These are phyloP conservation scores for Echiichthys vipera DNA, from an alignment of 2,797 vertebrate genomes.

Conservation along the genomic window DNA sequence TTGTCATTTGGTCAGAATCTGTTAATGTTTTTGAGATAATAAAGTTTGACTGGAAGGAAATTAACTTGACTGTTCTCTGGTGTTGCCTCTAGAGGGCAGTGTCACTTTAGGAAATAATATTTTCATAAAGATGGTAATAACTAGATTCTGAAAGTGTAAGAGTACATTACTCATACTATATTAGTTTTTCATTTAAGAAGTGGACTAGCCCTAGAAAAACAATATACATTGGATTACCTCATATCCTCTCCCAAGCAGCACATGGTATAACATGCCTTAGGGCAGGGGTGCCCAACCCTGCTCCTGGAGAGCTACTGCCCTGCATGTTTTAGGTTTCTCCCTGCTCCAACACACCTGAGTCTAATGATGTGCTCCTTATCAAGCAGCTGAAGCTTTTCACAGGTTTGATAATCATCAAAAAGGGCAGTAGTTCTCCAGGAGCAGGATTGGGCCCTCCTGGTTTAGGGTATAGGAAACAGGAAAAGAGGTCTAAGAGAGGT, in stretches of 20 bases:
- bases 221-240: background rate
- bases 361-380: too few species aligned
- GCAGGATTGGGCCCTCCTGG: too few species aligned
- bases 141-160: background rate
- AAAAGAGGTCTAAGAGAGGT: too few species aligned
- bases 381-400: too few species aligned
- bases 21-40: conserved; percentile 60
- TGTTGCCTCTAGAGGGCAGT: conserved; percentile 75
- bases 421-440: too few species aligned
- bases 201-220: background rate
- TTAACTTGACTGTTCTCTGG: background rate
- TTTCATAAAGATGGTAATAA: background rate
- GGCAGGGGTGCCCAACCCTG: too few species aligned
- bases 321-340: too few species aligned
- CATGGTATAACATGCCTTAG: background rate
- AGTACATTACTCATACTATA: conserved; percentile 2
- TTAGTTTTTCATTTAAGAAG: background rate
- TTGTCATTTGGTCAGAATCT: conserved; percentile 65
- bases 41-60: conserved; percentile 67
- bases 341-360: too few species aligned
- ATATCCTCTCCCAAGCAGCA: background rate
- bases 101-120: conserved; percentile 34
- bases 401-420: too few species aligned
- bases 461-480: too few species aligned
- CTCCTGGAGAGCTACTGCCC: too few species aligned